Percentiles rank a stretch among this genome's conserved stretches.
Conservation (phyloP, 2,888 invertebrate species). For the Acanthopleura granulata region DNA sequence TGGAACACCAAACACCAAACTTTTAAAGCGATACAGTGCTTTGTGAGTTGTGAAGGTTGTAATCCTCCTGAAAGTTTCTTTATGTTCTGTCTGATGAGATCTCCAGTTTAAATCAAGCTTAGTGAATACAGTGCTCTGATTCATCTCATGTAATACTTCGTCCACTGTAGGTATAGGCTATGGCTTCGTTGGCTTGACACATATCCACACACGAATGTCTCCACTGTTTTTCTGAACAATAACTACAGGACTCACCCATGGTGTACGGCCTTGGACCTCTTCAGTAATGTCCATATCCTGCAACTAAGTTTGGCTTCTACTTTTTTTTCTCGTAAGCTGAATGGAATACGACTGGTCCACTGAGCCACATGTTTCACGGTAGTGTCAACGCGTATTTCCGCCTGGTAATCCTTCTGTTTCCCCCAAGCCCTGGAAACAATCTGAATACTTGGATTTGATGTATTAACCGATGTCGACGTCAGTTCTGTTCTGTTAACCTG, state of each 20-base stretch:
- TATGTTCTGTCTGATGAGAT: neutral
- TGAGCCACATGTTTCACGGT: neutral
- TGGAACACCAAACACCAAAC: neutral
- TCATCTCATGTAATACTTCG: slow-evolving; percentile 1
- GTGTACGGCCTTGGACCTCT: neutral
- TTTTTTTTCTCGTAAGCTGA: neutral
- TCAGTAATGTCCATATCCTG: neutral
- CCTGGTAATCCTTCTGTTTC: neutral
- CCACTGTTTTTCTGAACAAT: slow-evolving; percentile 26
- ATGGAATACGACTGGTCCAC: neutral
- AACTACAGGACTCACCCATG: neutral
- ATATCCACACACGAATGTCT: slow-evolving; percentile 30
- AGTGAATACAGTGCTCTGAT: neutral
- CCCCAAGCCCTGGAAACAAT: neutral
- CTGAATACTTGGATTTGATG: neutral
- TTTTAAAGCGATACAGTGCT: neutral
- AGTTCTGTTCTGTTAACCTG: too few species aligned
- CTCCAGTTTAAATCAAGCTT: neutral
- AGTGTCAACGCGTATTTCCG: neutral
- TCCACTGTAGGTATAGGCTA: neutral
- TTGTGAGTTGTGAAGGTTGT: neutral
- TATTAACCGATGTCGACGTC: too few species aligned
- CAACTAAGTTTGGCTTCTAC: neutral
- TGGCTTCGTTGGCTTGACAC: neutral
- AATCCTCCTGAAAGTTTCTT: neutral